Conservation (phyloP, 2,797 vertebrate species). For the Okamejei kenojei region DNA sequence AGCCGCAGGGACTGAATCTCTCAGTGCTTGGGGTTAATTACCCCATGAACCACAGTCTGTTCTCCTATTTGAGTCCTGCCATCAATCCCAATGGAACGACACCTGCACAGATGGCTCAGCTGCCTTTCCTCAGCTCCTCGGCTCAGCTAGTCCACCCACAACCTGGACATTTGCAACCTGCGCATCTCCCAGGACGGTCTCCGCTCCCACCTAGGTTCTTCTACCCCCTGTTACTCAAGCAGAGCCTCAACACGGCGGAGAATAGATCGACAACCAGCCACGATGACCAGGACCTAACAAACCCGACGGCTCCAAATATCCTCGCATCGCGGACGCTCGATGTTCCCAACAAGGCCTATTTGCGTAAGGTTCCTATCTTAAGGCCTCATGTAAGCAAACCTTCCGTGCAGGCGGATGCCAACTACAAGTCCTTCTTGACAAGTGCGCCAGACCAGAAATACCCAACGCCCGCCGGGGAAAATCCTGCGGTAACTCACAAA, state of each 20-base stretch:
- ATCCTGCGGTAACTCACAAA: background rate
- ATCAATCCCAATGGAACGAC: constrained; percentile 57
- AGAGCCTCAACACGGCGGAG: constrained; percentile 57
- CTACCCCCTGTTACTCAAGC: constrained; percentile 85
- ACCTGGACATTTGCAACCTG: constrained; percentile 54
- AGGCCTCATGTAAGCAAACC: constrained; percentile 47
- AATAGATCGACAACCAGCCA: constrained; percentile 58
- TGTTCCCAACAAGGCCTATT: constrained; percentile 57
- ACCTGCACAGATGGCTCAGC: constrained; percentile 66
- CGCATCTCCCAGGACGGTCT: constrained; percentile 61
- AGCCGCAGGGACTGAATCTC: constrained; percentile 76
- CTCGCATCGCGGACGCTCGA: constrained; percentile 42
- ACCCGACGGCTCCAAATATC: constrained; percentile 40
- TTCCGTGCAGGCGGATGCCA: background rate
- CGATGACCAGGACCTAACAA: constrained; percentile 46
- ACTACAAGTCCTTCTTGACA: background rate
- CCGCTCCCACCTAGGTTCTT: constrained; percentile 75
- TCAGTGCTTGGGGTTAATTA: constrained; percentile 85
- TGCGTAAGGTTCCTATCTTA: constrained; percentile 71
- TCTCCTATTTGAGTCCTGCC: constrained; percentile 82
- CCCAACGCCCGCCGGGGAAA: background rate
- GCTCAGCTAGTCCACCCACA: constrained; percentile 63
- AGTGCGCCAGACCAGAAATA: background rate
- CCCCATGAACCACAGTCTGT: constrained; percentile 73
- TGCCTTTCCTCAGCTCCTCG: constrained; percentile 80